phyloP scores from a whole-genome alignment of 2,113 vertebrate species.

The Holacanthus passer region DNA sequence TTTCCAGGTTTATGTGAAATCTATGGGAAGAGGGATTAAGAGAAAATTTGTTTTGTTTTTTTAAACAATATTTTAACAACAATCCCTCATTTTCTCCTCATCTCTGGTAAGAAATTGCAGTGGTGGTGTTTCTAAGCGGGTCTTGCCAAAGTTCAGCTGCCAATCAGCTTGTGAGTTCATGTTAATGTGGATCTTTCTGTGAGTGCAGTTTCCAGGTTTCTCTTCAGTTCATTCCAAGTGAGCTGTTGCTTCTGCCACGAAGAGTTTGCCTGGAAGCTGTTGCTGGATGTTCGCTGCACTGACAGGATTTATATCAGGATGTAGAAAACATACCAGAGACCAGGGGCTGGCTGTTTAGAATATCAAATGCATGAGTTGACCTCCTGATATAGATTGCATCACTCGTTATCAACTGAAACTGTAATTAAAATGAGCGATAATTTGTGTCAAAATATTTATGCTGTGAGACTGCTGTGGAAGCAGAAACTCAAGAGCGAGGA shows the following conservation, averaged over 20 bases:
- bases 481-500: slow-evolving; percentile 3
- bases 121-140: background rate
- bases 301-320: background rate
- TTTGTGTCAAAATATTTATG: background rate
- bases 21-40: no score
- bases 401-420: background rate
- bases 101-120: background rate
- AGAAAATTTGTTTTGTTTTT: no score
- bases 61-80: no score
- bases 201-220: background rate
- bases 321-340: background rate
- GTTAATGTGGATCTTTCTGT: no score
- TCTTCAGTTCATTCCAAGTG: background rate
- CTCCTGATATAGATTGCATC: background rate
- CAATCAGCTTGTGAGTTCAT: background rate
- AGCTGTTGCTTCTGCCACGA: background rate
- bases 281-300: background rate
- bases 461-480: slow-evolving; percentile 6
- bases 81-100: background rate
- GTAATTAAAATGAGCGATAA: background rate
- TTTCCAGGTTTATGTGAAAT: no score
- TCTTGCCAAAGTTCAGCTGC: background rate
- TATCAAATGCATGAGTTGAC: background rate
- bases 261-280: background rate
- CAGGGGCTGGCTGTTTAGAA: background rate